Base-by-base conservation (phyloP, 1,140 invertebrate genomes). In the Cherax quadricarinatus region DNA sequence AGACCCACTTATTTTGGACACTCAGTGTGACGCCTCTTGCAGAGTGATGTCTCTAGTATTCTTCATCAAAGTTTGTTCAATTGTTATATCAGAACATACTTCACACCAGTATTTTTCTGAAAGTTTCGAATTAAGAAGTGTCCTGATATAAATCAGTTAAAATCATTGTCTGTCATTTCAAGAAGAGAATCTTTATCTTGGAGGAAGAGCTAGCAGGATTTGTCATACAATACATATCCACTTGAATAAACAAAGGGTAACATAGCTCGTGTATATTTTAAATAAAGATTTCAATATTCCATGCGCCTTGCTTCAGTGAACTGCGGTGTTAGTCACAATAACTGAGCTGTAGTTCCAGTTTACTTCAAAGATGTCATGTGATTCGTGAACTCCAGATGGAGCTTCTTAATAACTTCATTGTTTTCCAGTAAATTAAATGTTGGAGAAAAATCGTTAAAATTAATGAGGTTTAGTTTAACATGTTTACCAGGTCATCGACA, bases 171-270 rank as follows among this genome's bases (percentile, higher is more conserved):
- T 80, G 41, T 80, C 14, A 18, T 80, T 14, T 18, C 14, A 80
- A 41, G 78, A 80, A 80, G 41, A 80, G 1, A 80, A 80, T 80
- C 78, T 24, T 18, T 80, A 80, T 80, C 78, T 80, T 80, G 78
- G 41, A 80, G 78, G 14, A 3, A 80, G 21, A 80, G 4, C 78
- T 80, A 4, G 78, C 78, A 80, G 30, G 78, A 80, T 80, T 80
- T 80, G 41, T 1, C 78, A 80, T 41, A 80, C 78, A 18, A 4
- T 57, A 84, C 51, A 57, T 4, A 49, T 24, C 81, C 81, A 51
- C 24, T 84, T 24, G 81, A 3, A 84, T 84, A 84, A 49, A 84
- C 30, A 84, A 84, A 48, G 81, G 81, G 81, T 49, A 84, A 84
- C 81, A 84, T 84, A 30, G 81, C 51, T 84, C 81, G 30, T 84